Conservation (phyloP, 2,888 invertebrate genomes). For the Pristionchus entomophagus region DNA sequence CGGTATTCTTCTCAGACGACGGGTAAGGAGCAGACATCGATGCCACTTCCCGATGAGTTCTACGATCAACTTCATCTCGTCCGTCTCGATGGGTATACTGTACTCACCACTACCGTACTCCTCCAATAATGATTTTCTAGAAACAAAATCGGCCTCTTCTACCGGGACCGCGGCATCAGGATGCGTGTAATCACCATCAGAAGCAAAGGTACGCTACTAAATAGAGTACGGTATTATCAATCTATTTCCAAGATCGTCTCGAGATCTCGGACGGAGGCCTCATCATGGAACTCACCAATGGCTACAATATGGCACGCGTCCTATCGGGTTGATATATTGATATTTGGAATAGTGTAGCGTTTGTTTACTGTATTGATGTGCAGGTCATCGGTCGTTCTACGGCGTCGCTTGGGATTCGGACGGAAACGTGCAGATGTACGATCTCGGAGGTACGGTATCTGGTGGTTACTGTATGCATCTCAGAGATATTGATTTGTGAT, state of each 20-base stretch:
- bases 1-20: neutral
- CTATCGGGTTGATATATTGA: neutral
- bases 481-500: neutral
- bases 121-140: neutral
- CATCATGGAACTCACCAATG: constrained; percentile 10
- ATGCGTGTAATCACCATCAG: neutral
- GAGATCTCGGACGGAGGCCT: neutral
- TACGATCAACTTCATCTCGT: constrained; percentile 40
- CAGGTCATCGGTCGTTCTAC: constrained; percentile 2
- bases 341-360: neutral
- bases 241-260: constrained; percentile 7
- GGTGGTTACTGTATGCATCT: too few species aligned
- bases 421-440: constrained; percentile 13
- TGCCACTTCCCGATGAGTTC: constrained; percentile 20
- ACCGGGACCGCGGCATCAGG: neutral
- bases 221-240: neutral
- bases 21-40: neutral
- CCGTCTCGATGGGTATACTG: neutral
- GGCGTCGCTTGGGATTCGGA: constrained; percentile 21
- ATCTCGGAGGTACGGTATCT: constrained; percentile 29
- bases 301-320: constrained; percentile 21
- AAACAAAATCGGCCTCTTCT: neutral
- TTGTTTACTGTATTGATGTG: neutral
- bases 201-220: neutral
- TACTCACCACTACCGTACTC: neutral